Conservation (phyloP, 2,113 vertebrate genomes). For the Tragelaphus scriptus region DNA sequence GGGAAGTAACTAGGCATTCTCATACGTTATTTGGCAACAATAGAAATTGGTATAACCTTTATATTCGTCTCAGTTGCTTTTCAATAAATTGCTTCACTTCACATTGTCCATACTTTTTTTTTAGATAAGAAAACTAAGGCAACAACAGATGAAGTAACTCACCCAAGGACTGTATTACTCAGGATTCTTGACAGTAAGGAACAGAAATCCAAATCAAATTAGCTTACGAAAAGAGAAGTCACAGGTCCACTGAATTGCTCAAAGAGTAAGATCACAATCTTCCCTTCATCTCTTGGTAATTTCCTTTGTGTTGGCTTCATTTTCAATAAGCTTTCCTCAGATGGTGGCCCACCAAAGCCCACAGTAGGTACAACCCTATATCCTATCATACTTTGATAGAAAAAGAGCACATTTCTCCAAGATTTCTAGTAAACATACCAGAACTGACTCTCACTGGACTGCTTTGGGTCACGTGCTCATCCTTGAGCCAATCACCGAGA, state of each 20-base stretch:
- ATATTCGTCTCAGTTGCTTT: background rate
- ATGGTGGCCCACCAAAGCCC: background rate
- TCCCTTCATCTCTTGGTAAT: background rate
- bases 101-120: background rate
- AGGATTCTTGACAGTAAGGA: background rate
- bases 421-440: background rate
- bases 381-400: background rate
- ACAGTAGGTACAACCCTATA: background rate
- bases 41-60: background rate
- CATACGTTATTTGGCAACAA: background rate
- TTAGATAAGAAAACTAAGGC: background rate
- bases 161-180: background rate
- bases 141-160: background rate
- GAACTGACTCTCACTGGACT: background rate
- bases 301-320: background rate
- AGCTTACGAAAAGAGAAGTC: background rate
- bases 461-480: background rate
- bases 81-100: background rate
- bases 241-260: background rate
- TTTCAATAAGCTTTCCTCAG: background rate
- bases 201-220: background rate
- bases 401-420: background rate
- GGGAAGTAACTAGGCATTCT: background rate
- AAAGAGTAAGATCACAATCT: background rate
- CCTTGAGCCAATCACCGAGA: background rate